Conservation (phyloP, 2,113 vertebrate species). For the Piprites chloris region DNA sequence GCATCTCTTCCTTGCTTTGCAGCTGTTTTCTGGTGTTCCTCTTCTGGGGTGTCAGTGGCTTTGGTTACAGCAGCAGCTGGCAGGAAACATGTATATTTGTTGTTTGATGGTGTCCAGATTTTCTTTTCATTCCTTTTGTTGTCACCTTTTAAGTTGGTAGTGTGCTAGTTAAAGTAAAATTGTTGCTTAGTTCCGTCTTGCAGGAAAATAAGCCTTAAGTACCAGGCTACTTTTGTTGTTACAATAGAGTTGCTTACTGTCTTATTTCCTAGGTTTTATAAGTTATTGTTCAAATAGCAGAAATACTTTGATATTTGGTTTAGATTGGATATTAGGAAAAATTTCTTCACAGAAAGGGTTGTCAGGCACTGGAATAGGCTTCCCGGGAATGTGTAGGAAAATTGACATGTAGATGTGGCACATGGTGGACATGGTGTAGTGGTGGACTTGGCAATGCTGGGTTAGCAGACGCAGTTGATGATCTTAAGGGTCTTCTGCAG, state of each 20-base stretch:
- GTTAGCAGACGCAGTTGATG: fast-evolving
- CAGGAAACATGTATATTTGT: not conserved
- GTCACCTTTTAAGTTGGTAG: not conserved
- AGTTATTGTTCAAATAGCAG: not conserved
- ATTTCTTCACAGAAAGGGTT: not conserved
- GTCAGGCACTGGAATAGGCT: not conserved
- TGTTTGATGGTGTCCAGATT: not conserved
- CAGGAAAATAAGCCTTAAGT: not conserved
- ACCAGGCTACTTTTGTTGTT: not conserved
- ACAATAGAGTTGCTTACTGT: not conserved
- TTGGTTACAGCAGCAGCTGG: not conserved
- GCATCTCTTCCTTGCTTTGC: not conserved
- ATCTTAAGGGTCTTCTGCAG: not conserved
- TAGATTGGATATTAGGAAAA: not conserved
- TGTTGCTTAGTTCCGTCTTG: not conserved
- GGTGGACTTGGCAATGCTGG: not conserved
- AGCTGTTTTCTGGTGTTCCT: not conserved
- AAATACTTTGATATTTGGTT: not conserved
- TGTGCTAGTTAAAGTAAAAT: not conserved
- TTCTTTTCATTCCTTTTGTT: not conserved
- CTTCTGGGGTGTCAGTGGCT: not conserved
- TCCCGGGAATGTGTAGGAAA: not conserved
- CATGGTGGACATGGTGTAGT: not conserved
- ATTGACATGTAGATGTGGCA: fast-evolving
- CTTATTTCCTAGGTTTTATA: not conserved